phyloP scores from a whole-genome alignment of 1,140 invertebrate species.

The Tyrophagus putrescentiae region DNA sequence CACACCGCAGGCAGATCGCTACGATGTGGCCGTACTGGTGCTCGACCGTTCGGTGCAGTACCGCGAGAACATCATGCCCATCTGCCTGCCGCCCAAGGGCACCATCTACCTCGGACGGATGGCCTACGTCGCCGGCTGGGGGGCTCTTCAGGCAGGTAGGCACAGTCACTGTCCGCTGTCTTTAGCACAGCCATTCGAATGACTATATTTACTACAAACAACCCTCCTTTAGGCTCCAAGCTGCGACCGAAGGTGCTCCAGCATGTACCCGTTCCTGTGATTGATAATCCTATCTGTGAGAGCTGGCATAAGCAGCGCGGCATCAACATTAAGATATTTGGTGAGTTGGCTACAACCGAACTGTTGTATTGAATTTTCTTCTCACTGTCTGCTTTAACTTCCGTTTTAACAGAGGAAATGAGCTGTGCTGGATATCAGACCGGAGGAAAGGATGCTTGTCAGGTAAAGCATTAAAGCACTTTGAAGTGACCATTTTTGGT shows the following conservation, averaged over 20 bases:
- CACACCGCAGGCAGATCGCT: constrained; percentile 65
- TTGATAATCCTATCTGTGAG: constrained; percentile 47
- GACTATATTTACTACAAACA: neutral
- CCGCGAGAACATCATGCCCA: constrained; percentile 79
- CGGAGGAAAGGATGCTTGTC: constrained; percentile 58
- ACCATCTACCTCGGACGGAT: constrained; percentile 75
- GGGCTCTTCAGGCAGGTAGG: constrained; percentile 58
- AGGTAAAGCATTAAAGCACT: constrained; percentile 37
- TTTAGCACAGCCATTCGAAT: neutral
- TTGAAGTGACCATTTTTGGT: no score
- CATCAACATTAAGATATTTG: constrained; percentile 83
- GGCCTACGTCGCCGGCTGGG: constrained; percentile 85
- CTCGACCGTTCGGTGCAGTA: constrained; percentile 69
- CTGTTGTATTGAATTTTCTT: no score
- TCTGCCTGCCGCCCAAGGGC: constrained; percentile 76
- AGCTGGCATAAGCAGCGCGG: constrained; percentile 44
- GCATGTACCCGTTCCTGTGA: constrained; percentile 59
- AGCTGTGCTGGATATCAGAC: constrained; percentile 84
- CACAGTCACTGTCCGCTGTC: neutral
- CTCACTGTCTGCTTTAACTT: no score
- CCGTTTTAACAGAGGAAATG: no score
- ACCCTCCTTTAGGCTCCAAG: constrained; percentile 51
- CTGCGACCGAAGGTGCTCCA: constrained; percentile 74
- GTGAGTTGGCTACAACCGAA: no score
- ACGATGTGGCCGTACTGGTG: constrained; percentile 76